Conservation (phyloP, 1,140 invertebrate genomes). For the Halictus rubicundus region DNA sequence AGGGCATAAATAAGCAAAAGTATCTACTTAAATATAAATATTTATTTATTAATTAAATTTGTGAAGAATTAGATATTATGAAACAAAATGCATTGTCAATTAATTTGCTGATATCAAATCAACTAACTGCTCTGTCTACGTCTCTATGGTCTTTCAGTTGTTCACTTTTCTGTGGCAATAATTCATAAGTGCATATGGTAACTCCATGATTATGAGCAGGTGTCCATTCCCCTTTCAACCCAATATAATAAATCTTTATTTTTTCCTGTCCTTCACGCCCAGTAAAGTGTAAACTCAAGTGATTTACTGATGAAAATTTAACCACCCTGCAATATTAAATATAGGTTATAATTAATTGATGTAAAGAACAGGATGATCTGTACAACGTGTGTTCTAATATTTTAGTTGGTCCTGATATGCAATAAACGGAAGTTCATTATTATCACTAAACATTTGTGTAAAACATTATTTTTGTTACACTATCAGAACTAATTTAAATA, state of each 20-base stretch:
- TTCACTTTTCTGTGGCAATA: slow-evolving; percentile 90
- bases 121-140: slow-evolving; percentile 35
- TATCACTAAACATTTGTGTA: no score
- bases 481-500: no score
- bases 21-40: neutral
- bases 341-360: neutral
- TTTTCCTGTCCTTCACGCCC: slow-evolving; percentile 91
- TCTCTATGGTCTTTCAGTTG: slow-evolving; percentile 77
- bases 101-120: slow-evolving; percentile 17
- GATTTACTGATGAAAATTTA: slow-evolving; percentile 93
- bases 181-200: slow-evolving; percentile 92
- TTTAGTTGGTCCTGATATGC: no score
- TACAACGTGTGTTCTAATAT: no score
- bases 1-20: neutral
- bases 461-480: no score
- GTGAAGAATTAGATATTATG: neutral
- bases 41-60: neutral
- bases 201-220: slow-evolving; percentile 84
- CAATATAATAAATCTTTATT: slow-evolving; percentile 96
- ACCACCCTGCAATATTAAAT: slow-evolving; percentile 82
- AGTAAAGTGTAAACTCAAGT: slow-evolving; percentile 94
- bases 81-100: neutral
- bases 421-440: no score
- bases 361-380: slow-evolving; percentile 7
- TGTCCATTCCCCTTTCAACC: slow-evolving; percentile 95